These are phyloP conservation scores for Watersipora subatra DNA, from an alignment of 1,140 invertebrate genomes.

Conservation along the genomic window DNA sequence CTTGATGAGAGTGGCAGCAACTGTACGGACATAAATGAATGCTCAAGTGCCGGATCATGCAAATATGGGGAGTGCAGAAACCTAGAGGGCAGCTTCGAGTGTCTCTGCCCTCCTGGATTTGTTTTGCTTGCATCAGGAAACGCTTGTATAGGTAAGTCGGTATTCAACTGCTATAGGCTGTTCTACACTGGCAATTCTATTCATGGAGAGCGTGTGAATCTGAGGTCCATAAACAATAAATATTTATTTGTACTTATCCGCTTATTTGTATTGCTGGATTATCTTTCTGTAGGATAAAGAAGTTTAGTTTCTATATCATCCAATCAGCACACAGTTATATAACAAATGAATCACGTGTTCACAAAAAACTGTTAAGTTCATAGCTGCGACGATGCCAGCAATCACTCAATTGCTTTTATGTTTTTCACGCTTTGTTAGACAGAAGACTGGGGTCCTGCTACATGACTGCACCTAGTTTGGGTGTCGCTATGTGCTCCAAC, in stretches of 20 bases:
- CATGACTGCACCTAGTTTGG: conserved; percentile 45
- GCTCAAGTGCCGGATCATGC: conserved; percentile 48
- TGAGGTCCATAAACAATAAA: too few species aligned
- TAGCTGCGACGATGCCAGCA: too few species aligned
- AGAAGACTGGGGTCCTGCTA: conserved; percentile 64
- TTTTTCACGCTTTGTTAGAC: conserved; percentile 45
- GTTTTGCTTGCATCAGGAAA: conserved; percentile 52
- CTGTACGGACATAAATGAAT: conserved; percentile 55
- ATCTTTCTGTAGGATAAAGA: too few species aligned
- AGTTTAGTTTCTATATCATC: too few species aligned
- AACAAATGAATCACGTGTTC: too few species aligned
- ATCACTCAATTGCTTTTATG: too few species aligned
- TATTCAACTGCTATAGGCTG: not conserved
- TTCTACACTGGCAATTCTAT: not conserved
- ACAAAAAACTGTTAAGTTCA: too few species aligned
- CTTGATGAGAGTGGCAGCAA: conserved; percentile 60
- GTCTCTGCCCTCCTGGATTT: conserved; percentile 56
- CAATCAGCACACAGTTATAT: too few species aligned
- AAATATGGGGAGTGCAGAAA: conserved; percentile 57
- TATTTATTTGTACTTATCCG: too few species aligned
- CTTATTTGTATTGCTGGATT: too few species aligned
- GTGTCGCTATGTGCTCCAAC: conserved; percentile 41
- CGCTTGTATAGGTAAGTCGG: conserved; percentile 52
- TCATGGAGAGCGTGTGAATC: too few species aligned
- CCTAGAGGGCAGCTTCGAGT: conserved; percentile 59